Evolutionary conservation across 2,797 vertebrate genomes (phyloP), one percentile per base, ranked within the genome.

Genomic region (Coregonus ussuriensis): DNA sequence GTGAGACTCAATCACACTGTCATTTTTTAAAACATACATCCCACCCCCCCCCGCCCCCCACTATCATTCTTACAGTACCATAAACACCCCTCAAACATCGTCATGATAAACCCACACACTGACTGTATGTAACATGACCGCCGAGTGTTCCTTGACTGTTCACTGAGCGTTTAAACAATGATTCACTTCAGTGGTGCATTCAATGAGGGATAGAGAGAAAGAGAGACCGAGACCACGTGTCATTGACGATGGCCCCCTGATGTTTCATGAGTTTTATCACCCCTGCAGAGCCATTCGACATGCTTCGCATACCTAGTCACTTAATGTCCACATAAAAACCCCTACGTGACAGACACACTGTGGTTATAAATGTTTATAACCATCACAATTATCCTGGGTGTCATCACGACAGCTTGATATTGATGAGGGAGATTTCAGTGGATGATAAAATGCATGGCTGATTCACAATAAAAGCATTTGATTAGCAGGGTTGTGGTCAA

Each of bases 281-380:
- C 6, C 54, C 81, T 67, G 85, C 72, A 76, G 82, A 82, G 84
- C 79, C 83, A 81, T 79, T 80, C 51, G 79, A 83, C 85, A 77
- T 80, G 89, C 81, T 85, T 89, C 83, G 76, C 83, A 83, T 87
- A 82, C 86, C 81, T 74, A 81, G 80, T 87, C 84, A 88, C 84
- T 89, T 82, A 84, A 73, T 83, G 82, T 63, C 84, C 82, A 87
- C 87, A 89, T 87, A 89, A 87, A 88, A 66, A 13, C 78, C 81
- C 62, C 71, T 75, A 47, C 14, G 66, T 76, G 29, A 56, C 74
- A 68, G 6, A 68, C 47, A 67, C 47, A 54, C 62, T 13, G 53
- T 76, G 73, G 75, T 83, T 35, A 74, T 72, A 79, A 77, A 71
- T 52, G 74, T 76, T 78, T 21, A 7, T 54, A 75, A 78, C 73